Conservation (phyloP, 2,888 invertebrate species). For the Cosmorhoe ocellata region DNA sequence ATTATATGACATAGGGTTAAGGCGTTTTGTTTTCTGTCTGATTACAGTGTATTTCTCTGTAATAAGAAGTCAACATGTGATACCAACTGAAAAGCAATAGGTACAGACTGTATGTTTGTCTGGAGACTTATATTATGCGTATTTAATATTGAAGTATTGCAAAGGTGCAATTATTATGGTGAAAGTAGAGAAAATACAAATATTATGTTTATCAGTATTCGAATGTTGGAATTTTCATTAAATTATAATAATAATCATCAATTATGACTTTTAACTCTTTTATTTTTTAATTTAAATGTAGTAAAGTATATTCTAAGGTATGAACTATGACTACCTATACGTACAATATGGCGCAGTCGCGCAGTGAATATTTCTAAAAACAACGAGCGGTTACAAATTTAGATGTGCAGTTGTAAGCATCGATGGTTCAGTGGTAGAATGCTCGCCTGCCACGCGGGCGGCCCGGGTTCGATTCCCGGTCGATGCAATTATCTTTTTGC, state of each 20-base stretch:
- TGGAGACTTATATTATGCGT: constrained; percentile 11
- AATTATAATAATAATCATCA: constrained; percentile 71
- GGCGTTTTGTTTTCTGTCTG: constrained; percentile 10
- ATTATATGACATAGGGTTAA: constrained; percentile 9
- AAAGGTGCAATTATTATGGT: constrained; percentile 55
- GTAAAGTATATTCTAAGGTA: neutral
- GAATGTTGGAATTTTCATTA: constrained; percentile 72
- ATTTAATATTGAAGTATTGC: constrained; percentile 21
- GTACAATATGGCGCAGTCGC: too few relatives aligned
- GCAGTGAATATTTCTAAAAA: too few relatives aligned
- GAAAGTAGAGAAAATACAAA: constrained; percentile 44
- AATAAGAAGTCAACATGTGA: neutral
- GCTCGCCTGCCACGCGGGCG: constrained; percentile 84
- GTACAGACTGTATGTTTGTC: constrained; percentile 12
- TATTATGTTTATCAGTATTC: constrained; percentile 68
- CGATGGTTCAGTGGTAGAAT: constrained; percentile 81
- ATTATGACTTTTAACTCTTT: neutral
- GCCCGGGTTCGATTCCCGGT: constrained; percentile 84
- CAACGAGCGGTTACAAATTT: neutral
- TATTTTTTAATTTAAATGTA: neutral
- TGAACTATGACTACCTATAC: too few relatives aligned
- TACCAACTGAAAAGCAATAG: constrained; percentile 20
- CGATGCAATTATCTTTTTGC: constrained; percentile 59
- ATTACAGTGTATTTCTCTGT: constrained; percentile 1
- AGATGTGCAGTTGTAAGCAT: constrained; percentile 48